Conservation (phyloP, 2,797 vertebrate genomes). For the Cossypha caffra region DNA sequence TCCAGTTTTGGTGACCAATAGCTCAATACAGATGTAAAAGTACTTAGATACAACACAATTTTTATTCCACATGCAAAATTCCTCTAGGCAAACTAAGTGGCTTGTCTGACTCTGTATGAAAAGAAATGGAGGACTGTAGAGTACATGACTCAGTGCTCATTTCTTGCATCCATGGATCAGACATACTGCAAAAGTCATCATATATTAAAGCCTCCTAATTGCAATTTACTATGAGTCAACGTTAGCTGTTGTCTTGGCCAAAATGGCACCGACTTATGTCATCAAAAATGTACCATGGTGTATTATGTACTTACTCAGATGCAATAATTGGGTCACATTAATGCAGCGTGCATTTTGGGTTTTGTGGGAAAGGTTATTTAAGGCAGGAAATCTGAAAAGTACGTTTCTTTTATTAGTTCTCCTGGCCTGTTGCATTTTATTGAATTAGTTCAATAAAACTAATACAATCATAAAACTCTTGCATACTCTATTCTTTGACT, state of each 20-base stretch:
- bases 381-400: neutral
- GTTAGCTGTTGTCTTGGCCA: neutral
- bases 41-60: neutral
- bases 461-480: neutral
- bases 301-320: neutral
- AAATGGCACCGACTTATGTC: neutral
- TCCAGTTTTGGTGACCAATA: neutral
- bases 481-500: neutral
- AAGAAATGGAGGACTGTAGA: neutral
- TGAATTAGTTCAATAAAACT: slow-evolving; percentile 1
- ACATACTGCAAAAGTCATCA: neutral
- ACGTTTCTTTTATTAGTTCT: neutral
- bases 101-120: neutral
- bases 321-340: neutral
- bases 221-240: neutral
- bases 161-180: neutral
- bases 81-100: neutral
- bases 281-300: neutral
- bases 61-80: neutral
- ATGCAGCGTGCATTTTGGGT: neutral
- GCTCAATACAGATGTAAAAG: neutral
- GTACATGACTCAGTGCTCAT: neutral
- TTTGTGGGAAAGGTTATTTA: neutral
- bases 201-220: neutral
- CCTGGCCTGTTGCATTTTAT: neutral